Evolutionary conservation across 2,113 vertebrate species (phyloP), one percentile per base, ranked within the genome.

Genomic region (Nothocercus nigrocapillus): DNA sequence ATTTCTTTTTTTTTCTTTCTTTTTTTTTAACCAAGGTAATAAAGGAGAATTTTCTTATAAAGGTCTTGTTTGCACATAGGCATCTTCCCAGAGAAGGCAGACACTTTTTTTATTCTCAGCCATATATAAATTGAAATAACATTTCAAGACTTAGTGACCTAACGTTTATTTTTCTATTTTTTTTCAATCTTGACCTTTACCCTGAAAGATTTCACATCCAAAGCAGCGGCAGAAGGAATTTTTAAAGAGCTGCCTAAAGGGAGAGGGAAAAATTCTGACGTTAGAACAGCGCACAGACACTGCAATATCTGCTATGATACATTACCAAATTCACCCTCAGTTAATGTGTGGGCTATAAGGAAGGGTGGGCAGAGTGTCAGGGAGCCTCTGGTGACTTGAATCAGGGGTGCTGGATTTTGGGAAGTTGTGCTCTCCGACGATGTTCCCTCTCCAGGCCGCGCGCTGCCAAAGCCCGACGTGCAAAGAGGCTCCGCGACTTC

Each of bases 21-120:
- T 88, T 93, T 78, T 38, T 38, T 12, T 25, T 53, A 61, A 64
- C 79, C 69, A 42, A 67, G 68, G 88, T 93, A 95, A 94, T 96
- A 95, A 94, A 92, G 84, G 74, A 90, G 70, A 77, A 79, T 86
- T 94, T 97, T 91, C 24, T 96, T 87, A 68, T 90, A 96, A 96
- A 97, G 95, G 96, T 95, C 95, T 95, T 75, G 86, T 85, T 95
- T 25, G 9, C 87, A 76, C 22, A 2, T 86, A 86, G 90, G 66
- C 95, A 79, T 92, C 85, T 93, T 90, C 88, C 70, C 88, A 92
- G 85, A 84, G 93, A 93, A 89, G 74, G 78, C 79, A 74, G 88
- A 79, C 76, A 68, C 82, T 36, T 90, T 95, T 53, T 91, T 94
- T 78, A 88, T 85, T 94, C 69, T 86, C 77, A 66, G 38, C 76